Conservation (phyloP, 2,797 vertebrate genomes). For the Sphenopsis melanotis region DNA sequence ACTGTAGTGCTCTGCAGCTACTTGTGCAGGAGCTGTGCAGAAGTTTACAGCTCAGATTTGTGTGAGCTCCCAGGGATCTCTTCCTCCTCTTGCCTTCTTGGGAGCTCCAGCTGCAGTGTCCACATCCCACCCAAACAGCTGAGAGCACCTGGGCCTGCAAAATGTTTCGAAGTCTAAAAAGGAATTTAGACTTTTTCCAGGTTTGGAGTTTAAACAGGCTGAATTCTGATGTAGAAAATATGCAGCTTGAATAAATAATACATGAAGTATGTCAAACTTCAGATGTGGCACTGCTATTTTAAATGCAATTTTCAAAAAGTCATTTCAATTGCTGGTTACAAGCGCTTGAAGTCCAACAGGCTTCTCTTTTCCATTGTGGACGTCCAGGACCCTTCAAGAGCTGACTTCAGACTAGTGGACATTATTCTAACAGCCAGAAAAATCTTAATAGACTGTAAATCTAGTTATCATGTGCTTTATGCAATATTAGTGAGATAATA, state of each 20-base stretch:
- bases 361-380: background rate
- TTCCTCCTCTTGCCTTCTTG: background rate
- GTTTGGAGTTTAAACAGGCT: background rate
- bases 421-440: background rate
- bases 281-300: background rate
- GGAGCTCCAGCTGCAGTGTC: background rate
- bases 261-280: background rate
- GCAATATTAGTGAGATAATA: background rate
- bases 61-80: background rate
- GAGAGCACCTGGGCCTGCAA: background rate
- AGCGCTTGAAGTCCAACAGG: background rate
- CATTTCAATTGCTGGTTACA: background rate
- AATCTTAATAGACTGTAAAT: background rate
- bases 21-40: background rate
- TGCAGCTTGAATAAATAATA: background rate
- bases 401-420: background rate
- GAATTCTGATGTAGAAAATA: background rate
- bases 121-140: background rate
- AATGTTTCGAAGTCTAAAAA: background rate
- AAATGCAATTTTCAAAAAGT: background rate
- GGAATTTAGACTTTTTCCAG: background rate
- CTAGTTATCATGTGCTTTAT: background rate
- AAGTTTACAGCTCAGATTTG: background rate
- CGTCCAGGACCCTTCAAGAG: background rate
- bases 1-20: background rate